These are phyloP conservation scores for Onychomys arenicola DNA, from an alignment of 2,797 vertebrate genomes.

Conservation along the genomic window DNA sequence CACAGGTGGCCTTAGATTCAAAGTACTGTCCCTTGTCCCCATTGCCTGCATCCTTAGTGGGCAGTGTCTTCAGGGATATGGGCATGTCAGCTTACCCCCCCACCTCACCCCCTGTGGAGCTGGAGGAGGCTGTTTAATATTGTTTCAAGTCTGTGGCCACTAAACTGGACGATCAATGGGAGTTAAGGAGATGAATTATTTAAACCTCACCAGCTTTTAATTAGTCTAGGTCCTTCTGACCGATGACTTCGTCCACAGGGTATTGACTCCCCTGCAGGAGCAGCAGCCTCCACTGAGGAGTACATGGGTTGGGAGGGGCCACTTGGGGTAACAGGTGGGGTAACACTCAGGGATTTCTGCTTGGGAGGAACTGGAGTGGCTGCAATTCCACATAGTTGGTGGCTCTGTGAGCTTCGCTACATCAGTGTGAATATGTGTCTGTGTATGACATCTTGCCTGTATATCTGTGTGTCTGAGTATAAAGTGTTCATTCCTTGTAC, in stretches of 20 bases:
- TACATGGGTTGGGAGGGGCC: conserved; percentile 82
- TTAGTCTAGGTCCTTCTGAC: conserved; percentile 98
- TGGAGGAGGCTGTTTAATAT: conserved; percentile 96
- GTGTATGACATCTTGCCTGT: conserved; percentile 13
- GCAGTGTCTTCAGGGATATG: conserved; percentile 59
- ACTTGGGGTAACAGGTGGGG: conserved; percentile 68
- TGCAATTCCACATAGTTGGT: not conserved
- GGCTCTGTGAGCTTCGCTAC: conserved; percentile 32
- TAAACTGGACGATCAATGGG: conserved; percentile 99
- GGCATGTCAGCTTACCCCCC: conserved; percentile 72
- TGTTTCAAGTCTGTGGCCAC: conserved; percentile 96
- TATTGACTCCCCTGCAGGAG: conserved; percentile 91
- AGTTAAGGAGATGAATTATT: conserved; percentile 99
- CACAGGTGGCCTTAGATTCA: conserved; percentile 61
- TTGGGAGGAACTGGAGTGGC: conserved; percentile 20
- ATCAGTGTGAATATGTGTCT: conserved; percentile 28
- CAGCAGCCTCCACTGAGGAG: conserved; percentile 88
- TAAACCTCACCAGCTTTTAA: conserved; percentile 98
- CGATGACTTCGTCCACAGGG: conserved; percentile 96
- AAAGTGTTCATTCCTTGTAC: not conserved
- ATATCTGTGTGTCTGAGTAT: conserved; percentile 19
- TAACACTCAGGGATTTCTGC: conserved; percentile 25
- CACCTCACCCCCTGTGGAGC: conserved; percentile 55
- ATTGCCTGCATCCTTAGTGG: conserved; percentile 34
- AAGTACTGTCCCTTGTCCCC: not conserved